These are phyloP conservation scores for Paramisgurnus dabryanus DNA, from an alignment of 2,113 vertebrate species.

Conservation along the genomic window DNA sequence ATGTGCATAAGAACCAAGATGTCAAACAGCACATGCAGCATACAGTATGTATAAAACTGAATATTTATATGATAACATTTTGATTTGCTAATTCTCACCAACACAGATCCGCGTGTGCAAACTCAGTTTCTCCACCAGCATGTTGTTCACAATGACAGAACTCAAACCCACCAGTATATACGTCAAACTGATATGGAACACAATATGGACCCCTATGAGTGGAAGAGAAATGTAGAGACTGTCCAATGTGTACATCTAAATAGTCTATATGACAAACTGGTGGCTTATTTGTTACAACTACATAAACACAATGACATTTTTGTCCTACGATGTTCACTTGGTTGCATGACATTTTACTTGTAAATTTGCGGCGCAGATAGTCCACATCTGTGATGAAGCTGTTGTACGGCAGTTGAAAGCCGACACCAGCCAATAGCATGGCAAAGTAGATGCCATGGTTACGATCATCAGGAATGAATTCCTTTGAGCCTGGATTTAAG, in stretches of 20 bases:
- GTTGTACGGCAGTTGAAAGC: constrained; percentile 97
- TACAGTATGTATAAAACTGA: too few relatives aligned
- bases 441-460: constrained; percentile 97
- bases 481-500: constrained; percentile 69
- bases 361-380: constrained; percentile 90
- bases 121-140: constrained; percentile 87
- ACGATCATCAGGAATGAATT: constrained; percentile 85
- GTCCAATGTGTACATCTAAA: not conserved
- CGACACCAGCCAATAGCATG: constrained; percentile 93
- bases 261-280: not conserved
- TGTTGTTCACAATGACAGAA: constrained; percentile 92
- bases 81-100: constrained; percentile 72
- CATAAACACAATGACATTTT: not conserved
- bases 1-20: not conserved
- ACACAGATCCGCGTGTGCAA: constrained; percentile 89
- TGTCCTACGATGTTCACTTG: not conserved
- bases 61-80: too few relatives aligned
- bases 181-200: constrained; percentile 96
- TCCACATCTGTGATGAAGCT: constrained; percentile 97
- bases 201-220: constrained; percentile 87
- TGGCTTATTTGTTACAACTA: too few relatives aligned
- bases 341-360: constrained; percentile 73
- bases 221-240: not conserved
- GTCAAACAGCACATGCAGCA: not conserved
- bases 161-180: constrained; percentile 92